Conservation (phyloP, 2,797 vertebrate genomes). For the Falco columbarius region DNA sequence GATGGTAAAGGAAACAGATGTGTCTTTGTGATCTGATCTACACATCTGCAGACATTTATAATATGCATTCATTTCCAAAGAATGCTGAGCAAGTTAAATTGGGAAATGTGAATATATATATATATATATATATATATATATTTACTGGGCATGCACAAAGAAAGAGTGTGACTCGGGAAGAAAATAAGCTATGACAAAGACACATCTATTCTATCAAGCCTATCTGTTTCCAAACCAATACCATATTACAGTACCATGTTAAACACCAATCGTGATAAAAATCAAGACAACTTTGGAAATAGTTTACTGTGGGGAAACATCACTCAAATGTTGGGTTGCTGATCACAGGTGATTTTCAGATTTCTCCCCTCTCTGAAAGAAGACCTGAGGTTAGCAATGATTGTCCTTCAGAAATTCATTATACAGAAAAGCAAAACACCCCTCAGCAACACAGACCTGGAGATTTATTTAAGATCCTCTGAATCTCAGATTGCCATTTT, state of each 20-base stretch:
- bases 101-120: slow-evolving; percentile 5
- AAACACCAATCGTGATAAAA: background rate
- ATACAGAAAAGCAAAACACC: slow-evolving; percentile 2
- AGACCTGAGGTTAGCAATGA: background rate
- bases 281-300: background rate
- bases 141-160: background rate
- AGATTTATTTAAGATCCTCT: slow-evolving; percentile 37
- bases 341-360: background rate
- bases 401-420: background rate
- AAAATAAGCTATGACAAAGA: background rate
- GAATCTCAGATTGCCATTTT: slow-evolving; percentile 4
- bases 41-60: slow-evolving; percentile 65
- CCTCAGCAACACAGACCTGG: background rate
- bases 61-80: slow-evolving; percentile 56
- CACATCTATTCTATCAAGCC: background rate
- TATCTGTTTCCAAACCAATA: background rate
- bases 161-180: background rate
- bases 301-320: background rate
- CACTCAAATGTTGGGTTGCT: background rate
- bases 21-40: slow-evolving; percentile 59
- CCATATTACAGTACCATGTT: background rate
- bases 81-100: slow-evolving; percentile 21
- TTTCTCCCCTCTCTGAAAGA: background rate
- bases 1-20: slow-evolving; percentile 64
- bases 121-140: background rate